These are phyloP conservation scores for Nebria brevicollis DNA, from an alignment of 2,888 invertebrate genomes.

Conservation along the genomic window DNA sequence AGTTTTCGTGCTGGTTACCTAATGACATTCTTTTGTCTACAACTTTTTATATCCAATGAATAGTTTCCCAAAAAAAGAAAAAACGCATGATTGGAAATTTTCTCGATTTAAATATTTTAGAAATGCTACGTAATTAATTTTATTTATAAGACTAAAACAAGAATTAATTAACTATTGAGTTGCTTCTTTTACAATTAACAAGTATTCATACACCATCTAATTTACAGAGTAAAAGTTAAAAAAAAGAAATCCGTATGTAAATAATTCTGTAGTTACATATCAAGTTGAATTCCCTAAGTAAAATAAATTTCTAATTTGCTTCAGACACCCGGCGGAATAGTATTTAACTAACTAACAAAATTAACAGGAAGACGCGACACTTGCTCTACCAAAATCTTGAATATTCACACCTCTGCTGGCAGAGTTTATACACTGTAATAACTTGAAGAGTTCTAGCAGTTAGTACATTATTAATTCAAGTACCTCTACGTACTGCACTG, in stretches of 20 bases:
- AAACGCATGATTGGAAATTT: background rate
- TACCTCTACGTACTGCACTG: background rate
- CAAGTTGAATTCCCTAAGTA: background rate
- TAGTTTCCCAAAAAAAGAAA: background rate
- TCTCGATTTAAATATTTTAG: background rate
- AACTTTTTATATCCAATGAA: background rate
- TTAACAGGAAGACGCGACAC: background rate
- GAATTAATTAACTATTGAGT: no score
- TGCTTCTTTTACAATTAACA: no score
- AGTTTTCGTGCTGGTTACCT: background rate
- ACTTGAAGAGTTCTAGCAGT: conserved; percentile 17
- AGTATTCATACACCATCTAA: no score
- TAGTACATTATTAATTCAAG: conserved; percentile 18
- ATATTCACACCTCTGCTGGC: conserved; percentile 17
- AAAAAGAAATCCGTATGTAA: background rate
- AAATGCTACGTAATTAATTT: background rate
- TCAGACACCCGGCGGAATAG: background rate
- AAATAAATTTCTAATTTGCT: background rate
- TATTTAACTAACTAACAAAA: background rate
- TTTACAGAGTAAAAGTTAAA: no score
- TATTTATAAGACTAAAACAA: background rate
- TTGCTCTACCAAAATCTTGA: conserved; percentile 6
- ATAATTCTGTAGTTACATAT: background rate
- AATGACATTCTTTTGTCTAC: conserved; percentile 1
- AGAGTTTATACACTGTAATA: conserved; percentile 19